phyloP scores from a whole-genome alignment of 2,888 invertebrate species.

The Apamea sordens region DNA sequence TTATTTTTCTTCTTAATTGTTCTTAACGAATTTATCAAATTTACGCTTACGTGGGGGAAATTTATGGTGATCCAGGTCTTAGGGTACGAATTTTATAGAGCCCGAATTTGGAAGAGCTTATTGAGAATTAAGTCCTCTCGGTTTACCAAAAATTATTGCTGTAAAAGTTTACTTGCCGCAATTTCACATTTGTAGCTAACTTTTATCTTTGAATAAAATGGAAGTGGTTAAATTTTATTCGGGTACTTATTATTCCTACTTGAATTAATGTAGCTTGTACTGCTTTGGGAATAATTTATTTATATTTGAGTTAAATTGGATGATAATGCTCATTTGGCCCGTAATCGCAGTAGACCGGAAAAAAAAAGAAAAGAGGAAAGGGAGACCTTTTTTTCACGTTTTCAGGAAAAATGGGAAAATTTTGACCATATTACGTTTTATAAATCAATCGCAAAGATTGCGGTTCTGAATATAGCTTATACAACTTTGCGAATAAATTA shows the following conservation, averaged over 20 bases:
- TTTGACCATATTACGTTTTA: too few relatives aligned
- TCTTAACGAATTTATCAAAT: slow-evolving; percentile 69
- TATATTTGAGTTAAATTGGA: neutral
- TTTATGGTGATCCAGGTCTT: slow-evolving; percentile 62
- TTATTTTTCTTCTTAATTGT: slow-evolving; percentile 69
- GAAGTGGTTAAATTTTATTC: slow-evolving; percentile 42
- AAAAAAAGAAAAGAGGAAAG: too few relatives aligned
- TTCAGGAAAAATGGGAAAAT: too few relatives aligned
- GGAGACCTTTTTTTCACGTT: too few relatives aligned
- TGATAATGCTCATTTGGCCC: too few relatives aligned
- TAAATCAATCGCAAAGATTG: too few relatives aligned
- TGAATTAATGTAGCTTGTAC: slow-evolving; percentile 19
- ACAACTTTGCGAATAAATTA: slow-evolving; percentile 8
- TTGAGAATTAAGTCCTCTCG: slow-evolving; percentile 49
- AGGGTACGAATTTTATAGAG: slow-evolving; percentile 58
- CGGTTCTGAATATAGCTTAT: neutral
- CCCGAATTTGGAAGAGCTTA: slow-evolving; percentile 55
- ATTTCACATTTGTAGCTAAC: slow-evolving; percentile 38
- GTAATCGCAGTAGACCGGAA: too few relatives aligned
- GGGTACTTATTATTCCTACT: slow-evolving; percentile 15
- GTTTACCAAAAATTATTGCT: slow-evolving; percentile 50
- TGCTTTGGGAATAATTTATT: slow-evolving; percentile 21
- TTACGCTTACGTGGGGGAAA: slow-evolving; percentile 62
- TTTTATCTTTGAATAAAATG: slow-evolving; percentile 47
- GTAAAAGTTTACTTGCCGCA: slow-evolving; percentile 47